Evolutionary conservation across 2,888 invertebrate species (phyloP).

Genomic region (Patella depressa): DNA sequence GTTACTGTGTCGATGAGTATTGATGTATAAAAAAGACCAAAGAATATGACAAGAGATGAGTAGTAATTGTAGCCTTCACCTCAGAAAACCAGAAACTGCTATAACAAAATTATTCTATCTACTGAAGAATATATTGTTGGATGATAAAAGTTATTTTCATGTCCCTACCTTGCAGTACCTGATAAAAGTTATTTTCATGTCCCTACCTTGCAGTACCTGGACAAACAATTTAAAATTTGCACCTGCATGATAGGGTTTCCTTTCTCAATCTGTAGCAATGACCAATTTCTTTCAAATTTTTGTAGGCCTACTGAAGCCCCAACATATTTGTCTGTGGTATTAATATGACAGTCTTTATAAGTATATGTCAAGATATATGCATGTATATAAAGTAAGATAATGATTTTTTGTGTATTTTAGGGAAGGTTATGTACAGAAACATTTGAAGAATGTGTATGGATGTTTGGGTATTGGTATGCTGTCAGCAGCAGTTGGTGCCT

Average conservation of each 20-base stretch:
- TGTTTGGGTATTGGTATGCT: conserved; percentile 87
- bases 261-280: not conserved
- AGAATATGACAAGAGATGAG: too few relatives aligned
- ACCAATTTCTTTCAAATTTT: not conserved
- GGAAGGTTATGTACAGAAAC: conserved; percentile 88
- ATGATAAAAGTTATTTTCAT: too few relatives aligned
- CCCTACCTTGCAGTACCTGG: too few relatives aligned
- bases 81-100: too few relatives aligned
- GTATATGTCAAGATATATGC: not conserved
- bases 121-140: too few relatives aligned
- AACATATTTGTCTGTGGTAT: not conserved
- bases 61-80: too few relatives aligned
- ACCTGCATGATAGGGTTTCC: not conserved
- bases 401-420: conserved; percentile 74
- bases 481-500: conserved; percentile 86
- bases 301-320: not conserved
- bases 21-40: too few relatives aligned
- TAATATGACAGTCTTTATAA: not conserved
- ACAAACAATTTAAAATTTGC: too few relatives aligned
- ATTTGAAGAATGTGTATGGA: conserved; percentile 95
- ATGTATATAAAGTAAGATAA: not conserved
- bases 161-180: too few relatives aligned
- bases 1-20: too few relatives aligned
- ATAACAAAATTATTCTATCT: too few relatives aligned
- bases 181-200: too few relatives aligned